Percentiles rank a stretch among this genome's conserved stretches.
Evolutionary conservation across 2,797 vertebrate species (phyloP).

Genomic region (Hoplostethus atlanticus): DNA sequence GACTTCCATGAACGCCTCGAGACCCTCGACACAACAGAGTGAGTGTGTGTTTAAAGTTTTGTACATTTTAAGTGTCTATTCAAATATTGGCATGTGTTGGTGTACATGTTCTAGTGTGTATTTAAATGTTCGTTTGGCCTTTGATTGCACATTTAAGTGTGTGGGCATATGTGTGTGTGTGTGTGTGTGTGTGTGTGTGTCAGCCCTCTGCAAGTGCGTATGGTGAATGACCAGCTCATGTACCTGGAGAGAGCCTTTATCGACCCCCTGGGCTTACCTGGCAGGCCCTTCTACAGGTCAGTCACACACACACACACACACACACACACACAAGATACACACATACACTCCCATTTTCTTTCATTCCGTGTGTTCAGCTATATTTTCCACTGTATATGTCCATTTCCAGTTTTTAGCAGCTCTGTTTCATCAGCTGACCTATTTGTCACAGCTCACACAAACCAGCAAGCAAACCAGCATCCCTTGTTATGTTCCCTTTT

Average conservation of each 20-base stretch:
- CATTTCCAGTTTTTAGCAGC: background rate
- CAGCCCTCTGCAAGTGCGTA: slow-evolving; percentile 88
- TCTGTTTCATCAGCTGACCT: slow-evolving; percentile 11
- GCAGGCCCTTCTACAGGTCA: slow-evolving; percentile 94
- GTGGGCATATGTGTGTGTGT: background rate
- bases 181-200: slow-evolving; percentile 32
- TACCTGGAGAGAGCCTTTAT: slow-evolving; percentile 95
- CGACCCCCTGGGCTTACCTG: slow-evolving; percentile 94
- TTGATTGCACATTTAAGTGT: background rate
- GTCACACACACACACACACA: slow-evolving; percentile 20
- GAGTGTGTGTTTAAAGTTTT: slow-evolving; percentile 48
- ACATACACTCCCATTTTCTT: no score
- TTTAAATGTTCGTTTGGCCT: background rate
- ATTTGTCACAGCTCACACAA: no score
- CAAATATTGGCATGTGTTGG: background rate
- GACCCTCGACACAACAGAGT: slow-evolving; percentile 87
- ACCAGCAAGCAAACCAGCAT: no score
- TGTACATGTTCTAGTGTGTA: background rate
- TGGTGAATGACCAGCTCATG: slow-evolving; percentile 95
- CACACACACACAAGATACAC: no score
- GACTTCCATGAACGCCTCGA: slow-evolving; percentile 86
- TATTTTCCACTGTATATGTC: no score
- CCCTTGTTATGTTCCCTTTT: no score
- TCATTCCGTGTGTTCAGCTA: no score
- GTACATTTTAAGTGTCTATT: background rate